These are phyloP conservation scores for Apteryx mantelli DNA, from an alignment of 2,113 vertebrate genomes.

Conservation along the genomic window DNA sequence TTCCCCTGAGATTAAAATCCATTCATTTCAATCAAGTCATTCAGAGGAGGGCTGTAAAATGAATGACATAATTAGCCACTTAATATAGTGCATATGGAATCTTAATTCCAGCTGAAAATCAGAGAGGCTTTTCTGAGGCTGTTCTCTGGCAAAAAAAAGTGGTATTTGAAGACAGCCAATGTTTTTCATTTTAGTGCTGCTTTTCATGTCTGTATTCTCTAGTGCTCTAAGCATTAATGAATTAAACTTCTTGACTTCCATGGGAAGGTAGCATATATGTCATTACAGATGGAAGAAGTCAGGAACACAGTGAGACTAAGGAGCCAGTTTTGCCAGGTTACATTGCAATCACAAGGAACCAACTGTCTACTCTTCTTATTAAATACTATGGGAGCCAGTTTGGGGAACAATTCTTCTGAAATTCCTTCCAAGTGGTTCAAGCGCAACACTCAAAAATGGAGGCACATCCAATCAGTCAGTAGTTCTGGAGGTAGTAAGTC, in stretches of 20 bases:
- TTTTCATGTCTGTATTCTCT: not conserved
- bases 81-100: constrained; percentile 70
- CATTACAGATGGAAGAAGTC: not conserved
- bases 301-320: not conserved
- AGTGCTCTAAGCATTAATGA: not conserved
- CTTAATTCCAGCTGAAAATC: constrained; percentile 68
- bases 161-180: not conserved
- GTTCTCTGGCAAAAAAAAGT: not conserved
- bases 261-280: not conserved
- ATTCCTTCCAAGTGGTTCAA: not conserved
- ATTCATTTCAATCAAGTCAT: constrained; percentile 69
- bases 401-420: not conserved
- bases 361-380: not conserved
- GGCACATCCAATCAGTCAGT: not conserved
- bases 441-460: not conserved
- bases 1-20: constrained; percentile 13
- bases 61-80: constrained; percentile 71
- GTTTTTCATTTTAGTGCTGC: not conserved
- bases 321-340: not conserved
- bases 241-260: not conserved
- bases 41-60: constrained; percentile 70
- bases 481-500: not conserved
- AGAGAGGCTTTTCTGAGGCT: constrained; percentile 40
- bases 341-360: not conserved
- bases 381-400: not conserved